Base-by-base conservation (phyloP, 2,113 vertebrate genomes). In the Etheostoma spectabile region DNA sequence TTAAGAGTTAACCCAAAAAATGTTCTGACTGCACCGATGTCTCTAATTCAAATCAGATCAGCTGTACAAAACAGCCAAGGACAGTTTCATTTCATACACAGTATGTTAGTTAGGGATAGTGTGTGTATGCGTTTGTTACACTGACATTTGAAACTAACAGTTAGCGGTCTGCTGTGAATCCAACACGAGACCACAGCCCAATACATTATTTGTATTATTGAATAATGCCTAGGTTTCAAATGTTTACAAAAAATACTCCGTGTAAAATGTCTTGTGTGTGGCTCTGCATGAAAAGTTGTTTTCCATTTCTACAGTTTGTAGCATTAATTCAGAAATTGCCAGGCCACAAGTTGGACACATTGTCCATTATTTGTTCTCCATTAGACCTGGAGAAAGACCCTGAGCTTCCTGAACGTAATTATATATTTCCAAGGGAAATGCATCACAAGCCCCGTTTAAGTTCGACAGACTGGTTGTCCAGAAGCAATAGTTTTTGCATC, bases 331-430 rank as follows among this genome's bases (percentile, higher is more conserved):
- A 24, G 15, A 35, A 51, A 42, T 0, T 14, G 19, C 68, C 66
- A 64, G 57, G 65, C 57, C 52, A 2, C 35, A 1, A 49, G 13
- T 60, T 16, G 13, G 8, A 77, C 60, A 60, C 74, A 22, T 22
- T 57, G 66, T 80, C 57, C 53, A 57, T 74, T 45, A 75, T 85
- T 62, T 38, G 35, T 21, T 11, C 38, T 22, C 21, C 35, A 27
- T 53, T 18, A 68, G 46, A 63, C 5, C 62, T 64, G 57, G 7
- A 57, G 22, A 55, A 33, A 63, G 74, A 81, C 2, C 12, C 30
- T 5, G 38, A 48, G 27, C 24, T 56, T 53, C 27, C 57, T 22
- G 53, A 49, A 70, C 8, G 51, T 16, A 30, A 77, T 70, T 56
- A 55, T 45, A 64, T 10, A 66, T 80, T 84, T 77, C 65, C 7